Evolutionary conservation across 2,797 vertebrate genomes (phyloP), one percentile per base, ranked within the genome.

Genomic region (Anniella stebbinsi): DNA sequence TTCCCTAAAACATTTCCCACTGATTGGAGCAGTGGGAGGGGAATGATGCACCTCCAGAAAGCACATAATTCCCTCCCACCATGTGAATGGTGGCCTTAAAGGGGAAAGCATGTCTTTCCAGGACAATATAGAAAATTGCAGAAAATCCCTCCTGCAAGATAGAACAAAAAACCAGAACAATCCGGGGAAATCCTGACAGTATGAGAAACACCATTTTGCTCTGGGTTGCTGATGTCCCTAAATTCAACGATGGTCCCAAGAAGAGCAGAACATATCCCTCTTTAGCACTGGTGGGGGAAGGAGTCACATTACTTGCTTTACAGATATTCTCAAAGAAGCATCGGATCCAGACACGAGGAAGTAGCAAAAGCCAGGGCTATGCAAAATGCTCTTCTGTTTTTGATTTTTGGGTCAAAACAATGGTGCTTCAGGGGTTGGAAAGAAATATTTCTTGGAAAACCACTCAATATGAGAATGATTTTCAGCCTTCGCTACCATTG

Each of bases 1-100:
- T 87, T 86, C 85, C 41, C 78, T 67, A 70, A 75, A 70, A 87
- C 60, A 51, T 90, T 87, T 90, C n/a, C n/a, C n/a, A n/a, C n/a
- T n/a, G n/a, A n/a, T n/a, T n/a, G n/a, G n/a, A n/a, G n/a, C n/a
- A n/a, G n/a, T n/a, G n/a, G n/a, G n/a, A n/a, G n/a, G n/a, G n/a
- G n/a, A n/a, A n/a, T n/a, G n/a, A n/a, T n/a, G n/a, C n/a, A n/a
- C n/a, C n/a, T n/a, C n/a, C n/a, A n/a, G n/a, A n/a, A n/a, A n/a
- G n/a, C n/a, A n/a, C n/a, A n/a, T n/a, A n/a, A n/a, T n/a, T n/a
- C n/a, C n/a, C n/a, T n/a, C n/a, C n/a, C n/a, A n/a, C n/a, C n/a
- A n/a, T n/a, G n/a, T n/a, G n/a, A n/a, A n/a, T n/a, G n/a, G n/a
- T n/a, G n/a, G n/a, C n/a, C n/a, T n/a, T n/a, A n/a, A n/a, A n/a